These are phyloP conservation scores for Cepaea hortensis DNA, from an alignment of 2,888 invertebrate species.

Conservation along the genomic window DNA sequence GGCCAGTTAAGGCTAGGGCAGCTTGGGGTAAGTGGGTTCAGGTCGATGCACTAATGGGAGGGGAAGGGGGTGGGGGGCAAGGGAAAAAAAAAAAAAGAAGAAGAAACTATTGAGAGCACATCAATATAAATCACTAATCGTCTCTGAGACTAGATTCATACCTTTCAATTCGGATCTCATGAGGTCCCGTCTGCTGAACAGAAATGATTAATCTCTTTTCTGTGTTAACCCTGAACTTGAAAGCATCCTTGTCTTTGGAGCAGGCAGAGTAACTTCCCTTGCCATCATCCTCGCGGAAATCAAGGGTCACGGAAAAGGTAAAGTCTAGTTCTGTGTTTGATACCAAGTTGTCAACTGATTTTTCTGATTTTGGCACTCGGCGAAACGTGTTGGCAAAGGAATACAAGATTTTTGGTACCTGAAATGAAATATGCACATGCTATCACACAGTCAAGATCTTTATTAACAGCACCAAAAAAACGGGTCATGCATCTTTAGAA, in stretches of 20 bases:
- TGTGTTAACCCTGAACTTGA: conserved; percentile 85
- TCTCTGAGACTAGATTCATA: conserved; percentile 44
- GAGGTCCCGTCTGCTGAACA: conserved; percentile 80
- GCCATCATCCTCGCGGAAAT: conserved; percentile 82
- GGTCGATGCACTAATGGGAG: too few species aligned
- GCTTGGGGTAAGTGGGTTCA: too few species aligned
- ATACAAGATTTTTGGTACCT: conserved; percentile 79
- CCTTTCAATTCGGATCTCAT: conserved; percentile 86
- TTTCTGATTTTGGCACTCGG: conserved; percentile 81
- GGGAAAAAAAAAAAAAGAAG: too few species aligned
- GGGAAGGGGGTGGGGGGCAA: too few species aligned
- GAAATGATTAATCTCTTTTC: conserved; percentile 90
- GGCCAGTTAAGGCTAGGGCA: too few species aligned
- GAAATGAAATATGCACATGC: conserved; percentile 40
- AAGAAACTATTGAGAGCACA: background rate
- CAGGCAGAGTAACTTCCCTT: conserved; percentile 83
- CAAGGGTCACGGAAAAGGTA: conserved; percentile 92
- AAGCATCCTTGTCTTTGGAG: conserved; percentile 81
- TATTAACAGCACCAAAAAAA: too few species aligned
- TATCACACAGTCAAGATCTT: background rate
- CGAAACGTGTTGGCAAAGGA: conserved; percentile 97
- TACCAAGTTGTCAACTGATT: conserved; percentile 39
- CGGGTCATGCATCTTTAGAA: too few species aligned
- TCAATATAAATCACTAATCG: background rate
- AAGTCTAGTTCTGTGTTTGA: conserved; percentile 80